Evolutionary conservation across 2,888 invertebrate species (phyloP).

Genomic region (Melikaiella ostensackeni): DNA sequence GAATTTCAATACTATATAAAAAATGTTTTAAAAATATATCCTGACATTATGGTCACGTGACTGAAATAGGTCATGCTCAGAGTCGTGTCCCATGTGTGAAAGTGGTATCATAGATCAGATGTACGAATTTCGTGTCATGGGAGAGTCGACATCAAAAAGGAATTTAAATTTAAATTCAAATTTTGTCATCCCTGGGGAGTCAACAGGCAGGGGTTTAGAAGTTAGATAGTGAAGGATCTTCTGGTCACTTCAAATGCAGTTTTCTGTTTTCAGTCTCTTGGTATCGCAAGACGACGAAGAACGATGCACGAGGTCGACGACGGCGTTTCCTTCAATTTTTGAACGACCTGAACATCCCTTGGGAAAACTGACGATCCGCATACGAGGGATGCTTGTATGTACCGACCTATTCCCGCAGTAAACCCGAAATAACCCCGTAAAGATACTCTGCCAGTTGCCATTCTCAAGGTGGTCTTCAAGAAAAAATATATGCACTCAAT

Average conservation of each 20-base stretch:
- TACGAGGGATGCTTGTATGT: constrained; percentile 56
- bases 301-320: constrained; percentile 51
- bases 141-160: constrained; percentile 61
- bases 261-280: constrained; percentile 63
- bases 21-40: not conserved
- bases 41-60: not conserved
- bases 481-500: constrained; percentile 31
- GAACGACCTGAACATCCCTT: constrained; percentile 62
- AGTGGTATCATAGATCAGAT: constrained; percentile 34
- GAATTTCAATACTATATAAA: not conserved
- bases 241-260: constrained; percentile 75
- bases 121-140: constrained; percentile 31
- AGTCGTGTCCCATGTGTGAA: constrained; percentile 18
- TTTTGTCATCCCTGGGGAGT: constrained; percentile 64
- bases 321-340: constrained; percentile 74
- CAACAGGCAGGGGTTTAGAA: constrained; percentile 41
- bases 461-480: constrained; percentile 28
- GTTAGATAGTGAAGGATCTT: constrained; percentile 54
- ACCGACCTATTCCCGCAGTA: constrained; percentile 63
- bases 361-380: constrained; percentile 61
- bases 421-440: constrained; percentile 72
- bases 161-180: constrained; percentile 74
- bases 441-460: constrained; percentile 57
- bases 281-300: constrained; percentile 52
- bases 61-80: constrained; percentile 33